Evolutionary conservation across 2,888 invertebrate species (phyloP).

Genomic region (Chymomyza procnemis): DNA sequence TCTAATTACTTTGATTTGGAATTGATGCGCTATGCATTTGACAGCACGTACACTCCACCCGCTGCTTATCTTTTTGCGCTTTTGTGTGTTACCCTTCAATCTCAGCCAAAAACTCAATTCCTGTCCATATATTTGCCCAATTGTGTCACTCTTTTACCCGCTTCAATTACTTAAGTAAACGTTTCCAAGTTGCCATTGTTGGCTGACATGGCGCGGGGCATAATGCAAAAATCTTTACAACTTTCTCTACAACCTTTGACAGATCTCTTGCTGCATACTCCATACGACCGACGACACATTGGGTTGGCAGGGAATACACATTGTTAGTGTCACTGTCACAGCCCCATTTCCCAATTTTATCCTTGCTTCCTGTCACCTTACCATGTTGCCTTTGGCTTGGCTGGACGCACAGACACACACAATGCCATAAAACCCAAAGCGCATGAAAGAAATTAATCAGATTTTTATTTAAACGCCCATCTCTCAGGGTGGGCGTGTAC

Average conservation of each 20-base stretch:
- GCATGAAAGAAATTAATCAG: constrained; percentile 72
- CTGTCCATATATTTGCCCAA: background rate
- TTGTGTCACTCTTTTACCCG: background rate
- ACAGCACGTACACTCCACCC: too few species aligned
- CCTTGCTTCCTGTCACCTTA: constrained; percentile 64
- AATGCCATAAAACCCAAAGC: constrained; percentile 66
- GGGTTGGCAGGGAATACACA: too few species aligned
- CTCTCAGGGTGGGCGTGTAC: background rate
- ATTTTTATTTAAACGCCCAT: constrained; percentile 73
- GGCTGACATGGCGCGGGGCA: background rate
- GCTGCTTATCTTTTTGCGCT: background rate
- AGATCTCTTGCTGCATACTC: background rate
- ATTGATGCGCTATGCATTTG: too few species aligned
- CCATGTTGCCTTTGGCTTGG: constrained; percentile 9
- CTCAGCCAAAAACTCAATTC: background rate
- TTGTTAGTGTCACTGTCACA: constrained; percentile 43
- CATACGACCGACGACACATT: background rate
- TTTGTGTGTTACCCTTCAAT: background rate
- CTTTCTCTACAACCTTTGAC: background rate
- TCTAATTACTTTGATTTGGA: too few species aligned
- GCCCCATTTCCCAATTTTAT: constrained; percentile 44
- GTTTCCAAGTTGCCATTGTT: background rate
- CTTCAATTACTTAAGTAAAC: background rate
- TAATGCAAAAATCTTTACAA: background rate
- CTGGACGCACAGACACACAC: constrained; percentile 56